Conservation (phyloP, 2,797 vertebrate species). For the Choloepus didactylus region DNA sequence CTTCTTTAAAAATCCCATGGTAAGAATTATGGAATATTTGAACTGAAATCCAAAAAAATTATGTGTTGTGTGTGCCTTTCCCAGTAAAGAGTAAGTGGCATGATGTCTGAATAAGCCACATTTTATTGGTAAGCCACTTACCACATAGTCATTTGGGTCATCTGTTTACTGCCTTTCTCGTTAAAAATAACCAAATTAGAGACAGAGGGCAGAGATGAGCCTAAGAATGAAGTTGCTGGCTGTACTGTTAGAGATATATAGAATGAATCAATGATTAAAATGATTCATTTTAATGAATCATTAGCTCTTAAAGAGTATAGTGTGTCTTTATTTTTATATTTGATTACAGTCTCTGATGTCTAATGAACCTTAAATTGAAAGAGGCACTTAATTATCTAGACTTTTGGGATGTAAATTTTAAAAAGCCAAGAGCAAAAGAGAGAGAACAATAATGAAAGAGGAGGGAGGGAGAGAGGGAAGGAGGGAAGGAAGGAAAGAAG, state of each 20-base stretch:
- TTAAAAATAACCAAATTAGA: constrained; percentile 74
- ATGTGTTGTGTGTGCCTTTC: constrained; percentile 67
- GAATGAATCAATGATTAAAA: background rate
- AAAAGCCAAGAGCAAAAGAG: background rate
- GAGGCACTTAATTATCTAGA: constrained; percentile 13
- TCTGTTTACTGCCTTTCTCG: constrained; percentile 66
- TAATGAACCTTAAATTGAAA: constrained; percentile 25
- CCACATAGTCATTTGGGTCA: constrained; percentile 64
- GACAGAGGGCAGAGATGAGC: constrained; percentile 3
- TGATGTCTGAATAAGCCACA: constrained; percentile 60
- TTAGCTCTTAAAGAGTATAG: background rate
- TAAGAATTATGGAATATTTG: constrained; percentile 76
- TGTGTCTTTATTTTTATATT: constrained; percentile 51
- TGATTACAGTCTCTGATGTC: background rate
- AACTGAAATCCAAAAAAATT: constrained; percentile 73
- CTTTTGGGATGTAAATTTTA: background rate
- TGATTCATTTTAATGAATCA: background rate
- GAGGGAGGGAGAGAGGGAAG: background rate
- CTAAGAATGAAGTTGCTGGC: background rate
- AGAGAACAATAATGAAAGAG: background rate
- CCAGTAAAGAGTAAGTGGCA: constrained; percentile 51
- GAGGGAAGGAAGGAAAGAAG: background rate
- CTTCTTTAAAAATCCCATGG: constrained; percentile 68
- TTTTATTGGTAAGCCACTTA: constrained; percentile 78
- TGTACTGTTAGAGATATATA: background rate